A percentile compares a stretch with the other conserved stretches of the same genome.
These are phyloP conservation scores for Fulica atra DNA, from an alignment of 2,113 vertebrate species.

Conservation along the genomic window DNA sequence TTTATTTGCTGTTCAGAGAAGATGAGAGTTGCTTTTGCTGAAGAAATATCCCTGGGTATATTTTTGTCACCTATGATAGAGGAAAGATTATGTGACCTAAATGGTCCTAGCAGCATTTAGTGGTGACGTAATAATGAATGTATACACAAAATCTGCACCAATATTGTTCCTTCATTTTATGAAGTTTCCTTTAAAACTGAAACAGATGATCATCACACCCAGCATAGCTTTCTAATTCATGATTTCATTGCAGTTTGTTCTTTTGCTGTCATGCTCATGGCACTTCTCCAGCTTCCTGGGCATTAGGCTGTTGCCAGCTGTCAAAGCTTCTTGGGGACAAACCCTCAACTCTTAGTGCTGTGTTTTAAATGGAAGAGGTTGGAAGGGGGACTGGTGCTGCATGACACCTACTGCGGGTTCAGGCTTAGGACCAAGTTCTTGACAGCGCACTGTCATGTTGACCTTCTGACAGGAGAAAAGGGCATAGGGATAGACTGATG, in stretches of 20 bases:
- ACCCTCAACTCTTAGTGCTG: background rate
- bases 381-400: background rate
- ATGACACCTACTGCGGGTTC: background rate
- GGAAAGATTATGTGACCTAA: background rate
- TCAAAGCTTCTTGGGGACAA: background rate
- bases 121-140: background rate
- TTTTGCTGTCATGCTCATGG: background rate
- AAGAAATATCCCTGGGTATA: background rate
- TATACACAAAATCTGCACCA: background rate
- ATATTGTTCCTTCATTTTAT: background rate
- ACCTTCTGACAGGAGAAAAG: background rate
- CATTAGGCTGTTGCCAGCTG: background rate
- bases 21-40: background rate
- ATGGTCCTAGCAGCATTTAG: background rate
- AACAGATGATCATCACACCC: background rate
- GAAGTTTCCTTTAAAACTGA: background rate
- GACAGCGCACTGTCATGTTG: rapidly evolving
- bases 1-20: background rate
- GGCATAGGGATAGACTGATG: background rate
- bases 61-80: background rate
- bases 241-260: background rate
- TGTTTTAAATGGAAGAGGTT: background rate
- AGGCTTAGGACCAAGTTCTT: background rate
- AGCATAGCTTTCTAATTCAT: background rate
- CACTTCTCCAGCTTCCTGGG: background rate